Percentiles rank a stretch among this genome's conserved stretches.
Evolutionary conservation across 2,888 invertebrate genomes (phyloP).

Genomic region (Drosophila longiperda): DNA sequence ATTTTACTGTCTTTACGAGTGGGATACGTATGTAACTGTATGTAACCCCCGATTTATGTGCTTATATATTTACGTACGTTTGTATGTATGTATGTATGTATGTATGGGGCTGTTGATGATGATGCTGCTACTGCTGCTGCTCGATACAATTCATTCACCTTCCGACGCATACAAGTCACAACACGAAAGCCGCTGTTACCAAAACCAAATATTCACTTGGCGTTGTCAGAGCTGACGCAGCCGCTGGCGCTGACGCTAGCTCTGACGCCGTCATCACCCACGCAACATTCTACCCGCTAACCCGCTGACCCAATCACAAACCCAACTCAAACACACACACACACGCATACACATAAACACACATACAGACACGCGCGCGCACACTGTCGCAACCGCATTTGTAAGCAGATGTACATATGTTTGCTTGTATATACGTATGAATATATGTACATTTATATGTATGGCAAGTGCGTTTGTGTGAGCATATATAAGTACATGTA

Average conservation of each 20-base stretch:
- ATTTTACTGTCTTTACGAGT: not conserved
- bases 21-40: not conserved
- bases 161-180: constrained; percentile 58
- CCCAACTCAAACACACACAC: constrained; percentile 25
- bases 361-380: constrained; percentile 25
- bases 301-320: constrained; percentile 74
- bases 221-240: constrained; percentile 38
- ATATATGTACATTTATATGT: constrained; percentile 8
- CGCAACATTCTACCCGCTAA: constrained; percentile 69
- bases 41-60: not conserved
- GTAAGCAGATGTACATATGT: constrained; percentile 28
- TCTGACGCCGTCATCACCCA: constrained; percentile 57
- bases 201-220: constrained; percentile 49
- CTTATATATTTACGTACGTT: not conserved
- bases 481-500: not conserved
- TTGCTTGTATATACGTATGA: constrained; percentile 4
- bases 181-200: constrained; percentile 48
- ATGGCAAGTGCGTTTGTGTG: constrained; percentile 35
- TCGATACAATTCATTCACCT: constrained; percentile 65
- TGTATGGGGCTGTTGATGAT: not conserved
- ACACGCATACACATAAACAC: constrained; percentile 14
- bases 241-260: constrained; percentile 13
- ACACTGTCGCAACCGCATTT: constrained; percentile 42
- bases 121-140: constrained; percentile 7
- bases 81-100: not conserved